phyloP scores from a whole-genome alignment of 2,888 invertebrate genomes.

The Protula sp. region DNA sequence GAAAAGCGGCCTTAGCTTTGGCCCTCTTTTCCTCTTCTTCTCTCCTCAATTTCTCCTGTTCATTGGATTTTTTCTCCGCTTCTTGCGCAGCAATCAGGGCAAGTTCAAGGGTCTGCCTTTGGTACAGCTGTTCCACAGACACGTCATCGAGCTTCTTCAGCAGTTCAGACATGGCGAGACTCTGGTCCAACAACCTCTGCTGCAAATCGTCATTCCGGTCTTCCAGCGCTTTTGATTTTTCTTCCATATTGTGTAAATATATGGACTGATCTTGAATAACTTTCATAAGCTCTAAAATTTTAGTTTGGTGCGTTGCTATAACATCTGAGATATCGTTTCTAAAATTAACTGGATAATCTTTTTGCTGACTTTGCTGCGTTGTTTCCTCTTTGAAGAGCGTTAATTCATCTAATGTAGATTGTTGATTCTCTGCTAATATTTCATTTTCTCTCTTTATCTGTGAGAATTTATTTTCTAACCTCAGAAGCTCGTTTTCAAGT shows the following conservation, averaged over 20 bases:
- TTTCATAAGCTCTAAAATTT: not conserved
- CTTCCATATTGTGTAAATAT: not conserved
- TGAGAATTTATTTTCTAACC: constrained; percentile 34
- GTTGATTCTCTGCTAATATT: constrained; percentile 13
- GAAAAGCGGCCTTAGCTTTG: too few species aligned
- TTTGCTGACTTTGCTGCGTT: not conserved
- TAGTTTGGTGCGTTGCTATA: not conserved
- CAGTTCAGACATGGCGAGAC: constrained; percentile 1
- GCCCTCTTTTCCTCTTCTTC: too few species aligned
- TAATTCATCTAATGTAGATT: not conserved
- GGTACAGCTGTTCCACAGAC: not conserved
- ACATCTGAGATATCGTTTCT: not conserved
- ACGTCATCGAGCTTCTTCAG: constrained; percentile 4
- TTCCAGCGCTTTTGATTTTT: not conserved
- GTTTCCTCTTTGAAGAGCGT: not conserved
- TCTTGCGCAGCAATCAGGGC: not conserved
- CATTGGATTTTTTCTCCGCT: not conserved
- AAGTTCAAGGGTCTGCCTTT: not conserved
- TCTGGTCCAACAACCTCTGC: constrained; percentile 4
- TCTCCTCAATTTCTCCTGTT: not conserved
- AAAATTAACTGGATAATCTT: not conserved
- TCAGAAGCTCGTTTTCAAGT: constrained; percentile 40
- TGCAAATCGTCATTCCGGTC: constrained; percentile 2
- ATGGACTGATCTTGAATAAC: not conserved
- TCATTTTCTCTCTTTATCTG: constrained; percentile 32